Conservation (phyloP, 2,888 invertebrate species). For the Lasioglossum pauxillum region DNA sequence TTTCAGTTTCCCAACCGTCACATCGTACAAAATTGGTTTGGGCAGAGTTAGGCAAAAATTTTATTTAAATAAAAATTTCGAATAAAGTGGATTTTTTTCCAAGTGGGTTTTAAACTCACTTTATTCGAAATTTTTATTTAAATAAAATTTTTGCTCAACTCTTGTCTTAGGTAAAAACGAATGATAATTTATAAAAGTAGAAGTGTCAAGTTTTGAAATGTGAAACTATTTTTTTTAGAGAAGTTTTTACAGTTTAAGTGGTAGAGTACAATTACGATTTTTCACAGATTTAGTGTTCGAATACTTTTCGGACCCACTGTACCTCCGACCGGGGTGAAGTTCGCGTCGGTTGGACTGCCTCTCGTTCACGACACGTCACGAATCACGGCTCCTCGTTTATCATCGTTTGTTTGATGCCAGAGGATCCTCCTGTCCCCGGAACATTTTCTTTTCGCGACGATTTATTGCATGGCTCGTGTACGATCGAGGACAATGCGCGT, state of each 20-base stretch:
- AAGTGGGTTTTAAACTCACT: too few species aligned
- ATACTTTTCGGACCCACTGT: not conserved
- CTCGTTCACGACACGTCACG: conserved; percentile 36
- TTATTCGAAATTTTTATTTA: too few species aligned
- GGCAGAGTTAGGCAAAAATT: too few species aligned
- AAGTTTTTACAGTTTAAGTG: not conserved
- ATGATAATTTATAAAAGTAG: too few species aligned
- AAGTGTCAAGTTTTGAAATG: too few species aligned
- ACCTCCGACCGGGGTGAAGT: not conserved
- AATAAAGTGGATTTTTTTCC: too few species aligned
- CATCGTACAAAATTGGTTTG: too few species aligned
- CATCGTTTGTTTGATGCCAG: conserved; percentile 49
- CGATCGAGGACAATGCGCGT: conserved; percentile 41
- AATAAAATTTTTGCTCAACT: too few species aligned
- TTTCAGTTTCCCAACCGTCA: too few species aligned
- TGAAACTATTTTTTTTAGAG: too few species aligned
- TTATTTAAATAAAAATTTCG: too few species aligned
- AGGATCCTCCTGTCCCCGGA: conserved; percentile 25
- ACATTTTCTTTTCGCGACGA: conserved; percentile 43
- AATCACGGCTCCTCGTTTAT: conserved; percentile 51
- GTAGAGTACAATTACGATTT: not conserved
- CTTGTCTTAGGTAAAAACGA: too few species aligned
- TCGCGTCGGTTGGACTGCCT: conserved; percentile 27
- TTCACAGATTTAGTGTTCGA: not conserved
- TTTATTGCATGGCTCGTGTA: conserved; percentile 38